Conservation (phyloP, 1,140 invertebrate species). For the Euura lappo region DNA sequence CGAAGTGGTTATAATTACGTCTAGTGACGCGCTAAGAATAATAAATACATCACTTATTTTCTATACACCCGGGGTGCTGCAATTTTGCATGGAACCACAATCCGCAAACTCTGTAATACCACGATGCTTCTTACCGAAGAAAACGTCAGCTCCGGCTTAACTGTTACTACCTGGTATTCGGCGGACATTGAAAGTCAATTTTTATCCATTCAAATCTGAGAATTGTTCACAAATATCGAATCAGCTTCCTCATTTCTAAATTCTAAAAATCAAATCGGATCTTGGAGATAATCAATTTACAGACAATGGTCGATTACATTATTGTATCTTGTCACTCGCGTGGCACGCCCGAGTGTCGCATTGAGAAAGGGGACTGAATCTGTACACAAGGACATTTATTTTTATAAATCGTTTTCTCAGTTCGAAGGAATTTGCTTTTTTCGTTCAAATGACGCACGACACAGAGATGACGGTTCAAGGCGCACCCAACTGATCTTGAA, state of each 20-base stretch:
- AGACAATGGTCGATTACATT: too few relatives aligned
- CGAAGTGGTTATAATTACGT: background rate
- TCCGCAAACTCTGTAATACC: too few relatives aligned
- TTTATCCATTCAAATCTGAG: background rate
- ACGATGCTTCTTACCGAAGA: background rate
- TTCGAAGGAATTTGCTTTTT: background rate
- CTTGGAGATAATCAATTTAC: too few relatives aligned
- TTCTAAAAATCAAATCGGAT: too few relatives aligned
- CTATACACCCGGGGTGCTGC: background rate
- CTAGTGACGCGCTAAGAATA: background rate
- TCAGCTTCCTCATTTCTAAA: too few relatives aligned
- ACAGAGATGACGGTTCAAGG: background rate
- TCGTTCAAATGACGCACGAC: background rate
- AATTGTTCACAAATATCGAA: background rate
- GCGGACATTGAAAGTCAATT: background rate
- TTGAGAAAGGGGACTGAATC: background rate
- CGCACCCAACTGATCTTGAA: background rate
- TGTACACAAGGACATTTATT: slow-evolving; percentile 3
- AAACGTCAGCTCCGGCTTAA: background rate
- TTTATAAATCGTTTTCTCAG: background rate
- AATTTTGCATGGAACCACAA: background rate
- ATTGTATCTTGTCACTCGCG: too few relatives aligned
- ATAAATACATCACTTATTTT: background rate
- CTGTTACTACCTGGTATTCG: background rate
- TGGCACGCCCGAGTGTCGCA: background rate